A percentile compares a stretch with the other conserved stretches of the same genome.
phyloP scores from a whole-genome alignment of 2,888 invertebrate genomes.

The Clunio marinus region DNA sequence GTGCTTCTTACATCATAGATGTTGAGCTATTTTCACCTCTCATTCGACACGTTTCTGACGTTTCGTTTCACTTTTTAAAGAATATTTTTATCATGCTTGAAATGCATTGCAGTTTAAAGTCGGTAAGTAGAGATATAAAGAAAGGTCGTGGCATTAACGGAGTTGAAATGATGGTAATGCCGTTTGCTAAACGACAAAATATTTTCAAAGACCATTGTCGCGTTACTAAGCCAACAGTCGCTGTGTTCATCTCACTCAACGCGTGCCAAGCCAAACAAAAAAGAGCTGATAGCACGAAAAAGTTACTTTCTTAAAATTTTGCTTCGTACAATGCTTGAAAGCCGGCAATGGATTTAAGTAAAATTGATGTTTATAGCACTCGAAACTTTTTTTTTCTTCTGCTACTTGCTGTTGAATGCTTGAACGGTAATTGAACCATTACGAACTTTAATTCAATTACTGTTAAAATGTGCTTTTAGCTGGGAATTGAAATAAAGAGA shows the following conservation, averaged over 20 bases:
- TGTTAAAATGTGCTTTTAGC: not conserved
- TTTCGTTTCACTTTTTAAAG: not conserved
- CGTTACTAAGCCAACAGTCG: too few species aligned
- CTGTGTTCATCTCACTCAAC: not conserved
- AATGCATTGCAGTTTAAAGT: not conserved
- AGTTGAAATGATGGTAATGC: not conserved
- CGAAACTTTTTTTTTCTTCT: not conserved
- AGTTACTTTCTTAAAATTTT: too few species aligned
- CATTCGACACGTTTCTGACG: slow-evolving; percentile 10
- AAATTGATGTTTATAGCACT: slow-evolving; percentile 35
- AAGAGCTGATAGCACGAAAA: not conserved
- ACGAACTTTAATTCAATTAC: slow-evolving; percentile 33
- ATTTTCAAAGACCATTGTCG: not conserved
- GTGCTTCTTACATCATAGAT: slow-evolving; percentile 24
- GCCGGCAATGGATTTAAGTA: slow-evolving; percentile 23
- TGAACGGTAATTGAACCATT: slow-evolving; percentile 36
- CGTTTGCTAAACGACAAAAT: not conserved
- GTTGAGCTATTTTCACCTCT: slow-evolving; percentile 9
- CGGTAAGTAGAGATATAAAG: not conserved
- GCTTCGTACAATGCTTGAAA: not conserved
- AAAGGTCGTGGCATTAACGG: not conserved
- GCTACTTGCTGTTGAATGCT: not conserved
- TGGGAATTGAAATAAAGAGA: not conserved
- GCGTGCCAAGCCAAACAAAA: slow-evolving; percentile 9
- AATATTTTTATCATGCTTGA: not conserved